A percentile compares a stretch with the other conserved stretches of the same genome.
phyloP scores from a whole-genome alignment of 2,888 invertebrate species.

The Dicyrtoma fusca region DNA sequence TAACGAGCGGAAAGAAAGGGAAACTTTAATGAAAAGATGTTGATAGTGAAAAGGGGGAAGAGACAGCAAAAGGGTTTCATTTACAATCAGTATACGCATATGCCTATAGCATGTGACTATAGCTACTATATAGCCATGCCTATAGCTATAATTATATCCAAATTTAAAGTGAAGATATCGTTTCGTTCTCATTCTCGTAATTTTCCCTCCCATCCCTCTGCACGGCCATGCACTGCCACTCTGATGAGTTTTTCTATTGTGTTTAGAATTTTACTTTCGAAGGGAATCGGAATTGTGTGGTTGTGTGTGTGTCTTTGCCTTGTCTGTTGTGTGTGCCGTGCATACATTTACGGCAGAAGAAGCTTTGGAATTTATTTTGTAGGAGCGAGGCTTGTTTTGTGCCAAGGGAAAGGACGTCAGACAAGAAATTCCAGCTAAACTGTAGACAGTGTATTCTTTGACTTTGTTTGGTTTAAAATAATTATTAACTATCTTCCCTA shows the following conservation, averaged over 20 bases:
- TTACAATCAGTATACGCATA: not conserved
- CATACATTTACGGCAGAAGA: not conserved
- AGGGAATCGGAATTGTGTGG: too few species aligned
- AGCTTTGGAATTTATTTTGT: not conserved
- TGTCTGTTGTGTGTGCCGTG: slow-evolving; percentile 1
- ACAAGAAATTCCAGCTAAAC: slow-evolving; percentile 7
- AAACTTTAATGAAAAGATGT: slow-evolving; percentile 57
- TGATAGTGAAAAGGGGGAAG: slow-evolving; percentile 54
- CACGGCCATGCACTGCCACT: not conserved
- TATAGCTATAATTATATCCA: slow-evolving; percentile 13
- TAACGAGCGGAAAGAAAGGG: slow-evolving; percentile 17
- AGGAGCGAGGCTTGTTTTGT: too few species aligned
- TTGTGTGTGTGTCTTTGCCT: too few species aligned
- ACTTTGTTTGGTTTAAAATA: too few species aligned
- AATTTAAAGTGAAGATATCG: not conserved
- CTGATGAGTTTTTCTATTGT: slow-evolving; percentile 39
- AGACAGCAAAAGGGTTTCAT: slow-evolving; percentile 38
- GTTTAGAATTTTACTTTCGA: slow-evolving; percentile 3
- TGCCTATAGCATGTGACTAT: too few species aligned
- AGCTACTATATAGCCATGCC: too few species aligned
- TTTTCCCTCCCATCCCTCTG: not conserved
- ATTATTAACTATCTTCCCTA: too few species aligned
- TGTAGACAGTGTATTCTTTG: not conserved
- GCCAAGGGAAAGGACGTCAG: too few species aligned
- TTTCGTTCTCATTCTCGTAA: not conserved